Base-by-base conservation (phyloP, 2,888 invertebrate genomes). In the Pseudoips prasinana region DNA sequence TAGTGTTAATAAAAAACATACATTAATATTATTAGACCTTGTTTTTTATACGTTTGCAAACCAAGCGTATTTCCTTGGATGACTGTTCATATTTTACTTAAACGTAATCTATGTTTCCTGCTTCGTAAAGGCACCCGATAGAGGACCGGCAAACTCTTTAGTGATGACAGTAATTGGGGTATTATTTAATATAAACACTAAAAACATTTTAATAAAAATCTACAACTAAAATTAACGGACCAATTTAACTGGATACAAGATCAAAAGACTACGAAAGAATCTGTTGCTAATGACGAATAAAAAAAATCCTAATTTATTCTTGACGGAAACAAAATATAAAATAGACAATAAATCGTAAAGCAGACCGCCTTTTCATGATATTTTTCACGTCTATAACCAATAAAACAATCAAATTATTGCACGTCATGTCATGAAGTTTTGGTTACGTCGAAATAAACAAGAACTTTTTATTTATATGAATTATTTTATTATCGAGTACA, bases 331-430 rank as follows among this genome's bases (percentile, higher is more conserved):
- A 76, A 75, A 80, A 75, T 74, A 74, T 83, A 74, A 77, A 75
- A 73, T 55, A 62, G 29, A 66, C 65, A 70, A 84, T 86, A 85
- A 86, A 80, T 86, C 68, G 65, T 65, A 44, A 43, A 44, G 49
- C 47, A 37, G 58, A 59, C 64, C 73, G 75, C 71, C 70, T 77
- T 71, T 76, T 74, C 74, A 69, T 74, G 74, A 72, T 82, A 77
- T 77, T 78, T 66, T 54, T 47, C 32, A 47, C 34, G 54, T 20
- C 58, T 62, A 64, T 73, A 69, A 63, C 73, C 69, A 73, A 86
- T 86, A 86, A 84, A 86, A 85, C 84, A 83, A 84, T 86, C 67
- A 86, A 74, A 81, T 80, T 81, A 80, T 78, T 73, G 68, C 74
- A 62, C 55, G 63, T 66, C 70, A 64, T 63, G 69, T 70, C 72